These are phyloP conservation scores for Scylla paramamosain DNA, from an alignment of 1,140 invertebrate genomes.

Conservation along the genomic window DNA sequence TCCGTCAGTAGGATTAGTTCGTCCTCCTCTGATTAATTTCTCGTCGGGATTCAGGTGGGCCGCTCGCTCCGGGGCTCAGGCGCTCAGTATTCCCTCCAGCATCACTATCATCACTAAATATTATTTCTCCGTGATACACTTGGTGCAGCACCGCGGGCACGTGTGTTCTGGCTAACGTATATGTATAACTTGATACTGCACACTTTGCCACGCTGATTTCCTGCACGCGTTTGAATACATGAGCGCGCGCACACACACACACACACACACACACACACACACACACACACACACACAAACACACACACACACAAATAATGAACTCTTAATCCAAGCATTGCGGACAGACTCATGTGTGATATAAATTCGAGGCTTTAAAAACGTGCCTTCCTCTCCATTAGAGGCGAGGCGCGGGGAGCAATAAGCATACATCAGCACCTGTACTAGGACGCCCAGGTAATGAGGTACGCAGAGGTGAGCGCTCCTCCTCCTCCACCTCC, in stretches of 20 bases:
- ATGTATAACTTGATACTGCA: background rate
- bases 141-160: background rate
- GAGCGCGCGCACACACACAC: background rate
- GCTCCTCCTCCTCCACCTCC: background rate
- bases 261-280: slow-evolving; percentile 20
- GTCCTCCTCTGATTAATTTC: slow-evolving; percentile 3
- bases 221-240: background rate
- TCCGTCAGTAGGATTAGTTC: slow-evolving; percentile 13
- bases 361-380: slow-evolving; percentile 24
- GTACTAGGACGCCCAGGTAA: slow-evolving; percentile 18
- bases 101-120: slow-evolving; percentile 24
- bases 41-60: background rate
- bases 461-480: background rate
- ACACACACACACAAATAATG: slow-evolving; percentile 17
- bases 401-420: background rate
- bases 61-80: background rate
- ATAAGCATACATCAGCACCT: slow-evolving; percentile 22
- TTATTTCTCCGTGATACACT: background rate
- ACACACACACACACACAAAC: background rate
- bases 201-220: background rate
- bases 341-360: slow-evolving; percentile 13
- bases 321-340: slow-evolving; percentile 22
- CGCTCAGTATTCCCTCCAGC: background rate
- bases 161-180: too few species aligned
- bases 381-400: background rate